Base-by-base conservation (phyloP, 2,888 invertebrate genomes). In the Cephonodes hylas region DNA sequence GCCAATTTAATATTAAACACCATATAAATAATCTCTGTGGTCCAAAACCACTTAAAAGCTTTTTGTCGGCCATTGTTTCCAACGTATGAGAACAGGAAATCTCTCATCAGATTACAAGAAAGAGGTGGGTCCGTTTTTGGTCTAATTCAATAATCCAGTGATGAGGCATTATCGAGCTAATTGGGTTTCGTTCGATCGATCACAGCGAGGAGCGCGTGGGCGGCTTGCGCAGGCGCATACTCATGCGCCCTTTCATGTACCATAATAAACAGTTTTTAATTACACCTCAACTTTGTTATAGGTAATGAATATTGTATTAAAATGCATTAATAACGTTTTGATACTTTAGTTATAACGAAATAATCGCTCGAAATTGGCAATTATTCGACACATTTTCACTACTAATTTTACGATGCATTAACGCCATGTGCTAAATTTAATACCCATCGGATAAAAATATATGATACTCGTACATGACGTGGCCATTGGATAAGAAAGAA, bases 111-210 rank as follows among this genome's bases (percentile, higher is more conserved):
- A 74, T 76, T 82, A 85, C 87, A 84, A 83, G 85, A 85, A 86
- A 86, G 77, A 82, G 85, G 84, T 80, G 76, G 83, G 77, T 67
- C 75, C 77, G 72, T 79, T 79, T 82, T 84, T 77, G 74, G 81
- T 75, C 73, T 87, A 84, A 85, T 86, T 85, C 78, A 88, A 87
- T 86, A 86, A 88, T 87, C 83, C 77, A 73, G 73, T 74, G 76
- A 80, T 80, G 73, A 74, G 70, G 72, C 72, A 81, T 82, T 86
- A 87, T 84, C 81, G 74, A 76, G 74, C 77, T 85, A 84, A 85
- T 84, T 85, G 74, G 76, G 77, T 66, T 75, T 72, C 74, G 70
- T 61, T 70, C 82, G 79, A 85, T 86, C 87, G 83, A 86, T 84
- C 85, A 85, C 64, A 59, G 70, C 65, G 75, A 83, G 80, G 85